phyloP scores from a whole-genome alignment of 2,113 vertebrate species.

The Alces alces region DNA sequence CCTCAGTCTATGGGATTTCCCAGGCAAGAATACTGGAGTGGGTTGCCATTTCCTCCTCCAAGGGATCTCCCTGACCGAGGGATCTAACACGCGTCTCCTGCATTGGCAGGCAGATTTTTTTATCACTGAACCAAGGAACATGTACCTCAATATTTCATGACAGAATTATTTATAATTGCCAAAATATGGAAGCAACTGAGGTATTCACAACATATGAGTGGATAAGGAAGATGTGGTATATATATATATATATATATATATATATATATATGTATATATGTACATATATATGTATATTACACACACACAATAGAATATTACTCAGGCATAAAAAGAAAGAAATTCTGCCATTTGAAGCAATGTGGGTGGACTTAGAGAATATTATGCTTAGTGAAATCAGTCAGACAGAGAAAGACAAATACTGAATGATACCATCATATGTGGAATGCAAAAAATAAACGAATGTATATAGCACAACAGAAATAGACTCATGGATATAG shows the following conservation, averaged over 20 bases:
- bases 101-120: neutral
- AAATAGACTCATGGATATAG: neutral
- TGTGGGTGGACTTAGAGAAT: neutral
- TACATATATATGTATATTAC: accelerated
- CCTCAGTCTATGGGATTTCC: neutral
- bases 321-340: neutral
- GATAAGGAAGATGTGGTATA: neutral
- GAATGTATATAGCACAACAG: neutral
- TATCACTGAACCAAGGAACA: neutral
- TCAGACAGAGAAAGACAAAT: neutral
- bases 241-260: neutral
- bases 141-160: neutral
- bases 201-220: neutral
- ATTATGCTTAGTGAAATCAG: neutral
- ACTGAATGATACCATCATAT: neutral
- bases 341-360: neutral
- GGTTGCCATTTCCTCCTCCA: neutral
- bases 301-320: neutral
- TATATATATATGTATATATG: neutral
- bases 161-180: neutral
- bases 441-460: neutral
- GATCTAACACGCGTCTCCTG: neutral
- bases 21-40: neutral
- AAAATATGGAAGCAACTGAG: neutral
- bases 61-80: neutral